Evolutionary conservation across 2,113 vertebrate genomes (phyloP), one percentile per base, ranked within the genome.

Genomic region (Spea multiplicata): DNA sequence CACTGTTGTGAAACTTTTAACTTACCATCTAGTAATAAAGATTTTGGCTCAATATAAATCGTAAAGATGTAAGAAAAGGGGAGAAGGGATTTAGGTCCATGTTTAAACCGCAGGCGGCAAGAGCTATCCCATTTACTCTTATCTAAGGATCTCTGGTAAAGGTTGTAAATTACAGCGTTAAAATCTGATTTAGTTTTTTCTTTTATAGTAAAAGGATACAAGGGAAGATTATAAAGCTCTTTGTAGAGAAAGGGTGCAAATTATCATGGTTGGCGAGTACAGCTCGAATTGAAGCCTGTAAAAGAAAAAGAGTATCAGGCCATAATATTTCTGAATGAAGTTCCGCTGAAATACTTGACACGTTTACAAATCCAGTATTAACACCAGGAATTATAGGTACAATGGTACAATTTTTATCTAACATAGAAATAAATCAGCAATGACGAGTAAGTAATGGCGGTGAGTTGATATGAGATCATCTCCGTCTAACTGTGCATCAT

Each of bases 171-270:
- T 3, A 68, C 52, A 47, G 10, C 50, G 9, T 1, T 14, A 8
- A 13, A 12, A 9, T 12, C 8, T 8, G 55, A 30, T 59, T 13
- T 9, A 1, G 8, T 71, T 55, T 71, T 30, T 62, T 30, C 10
- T 4, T 46, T 47, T 13, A 59, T 55, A 59, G 52, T 17, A 52
- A 90, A 93, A 94, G 90, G 92, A 93, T 94, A 93, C 90, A 93
- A 0, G 90, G 92, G 83, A 93, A 94, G 16, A 94, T 12, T 6
- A 83, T 80, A 70, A 94, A 92, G 82, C 88, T 88, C 44, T 88
- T 83, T 13, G 92, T 94, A 79, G 87, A 83, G 85, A 94, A 94
- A 0, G 92, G 92, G 65, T 83, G 87, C 49, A 92, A 83, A 66
- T 84, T 81, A 46, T 92, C 85, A 73, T 90, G 81, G 59, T 93